phyloP scores from a whole-genome alignment of 2,113 vertebrate genomes.

The Albula goreensis region DNA sequence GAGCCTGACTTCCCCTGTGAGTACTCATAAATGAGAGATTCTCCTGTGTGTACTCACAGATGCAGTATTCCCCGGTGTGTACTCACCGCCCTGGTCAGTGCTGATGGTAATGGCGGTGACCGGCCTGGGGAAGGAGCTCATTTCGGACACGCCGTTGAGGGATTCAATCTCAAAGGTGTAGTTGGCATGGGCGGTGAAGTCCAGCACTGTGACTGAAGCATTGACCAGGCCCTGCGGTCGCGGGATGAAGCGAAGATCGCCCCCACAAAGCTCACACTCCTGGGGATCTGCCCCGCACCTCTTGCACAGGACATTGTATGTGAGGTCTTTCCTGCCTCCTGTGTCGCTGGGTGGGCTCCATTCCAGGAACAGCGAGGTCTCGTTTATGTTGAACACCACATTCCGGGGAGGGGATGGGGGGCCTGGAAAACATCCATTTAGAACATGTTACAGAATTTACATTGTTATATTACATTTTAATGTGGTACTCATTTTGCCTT shows the following conservation, averaged over 20 bases:
- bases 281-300: constrained; percentile 76
- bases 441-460: too few relatives aligned
- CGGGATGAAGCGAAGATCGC: constrained; percentile 87
- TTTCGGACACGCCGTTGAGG: constrained; percentile 84
- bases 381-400: constrained; percentile 88
- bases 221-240: constrained; percentile 82
- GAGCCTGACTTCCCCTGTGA: background rate
- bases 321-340: constrained; percentile 87
- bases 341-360: constrained; percentile 91
- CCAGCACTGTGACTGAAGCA: constrained; percentile 80
- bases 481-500: too few relatives aligned
- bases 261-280: constrained; percentile 84
- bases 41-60: background rate
- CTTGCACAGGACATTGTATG: constrained; percentile 89
- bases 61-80: background rate
- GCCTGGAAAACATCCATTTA: constrained; percentile 55
- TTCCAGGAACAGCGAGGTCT: constrained; percentile 88
- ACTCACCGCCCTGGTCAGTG: constrained; percentile 90
- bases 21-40: background rate
- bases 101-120: constrained; percentile 86
- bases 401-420: constrained; percentile 81
- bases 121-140: constrained; percentile 83
- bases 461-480: too few relatives aligned
- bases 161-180: constrained; percentile 96
- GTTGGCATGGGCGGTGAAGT: constrained; percentile 88